Conservation (phyloP, 2,113 vertebrate genomes). For the Apistogramma diplotaenia region DNA sequence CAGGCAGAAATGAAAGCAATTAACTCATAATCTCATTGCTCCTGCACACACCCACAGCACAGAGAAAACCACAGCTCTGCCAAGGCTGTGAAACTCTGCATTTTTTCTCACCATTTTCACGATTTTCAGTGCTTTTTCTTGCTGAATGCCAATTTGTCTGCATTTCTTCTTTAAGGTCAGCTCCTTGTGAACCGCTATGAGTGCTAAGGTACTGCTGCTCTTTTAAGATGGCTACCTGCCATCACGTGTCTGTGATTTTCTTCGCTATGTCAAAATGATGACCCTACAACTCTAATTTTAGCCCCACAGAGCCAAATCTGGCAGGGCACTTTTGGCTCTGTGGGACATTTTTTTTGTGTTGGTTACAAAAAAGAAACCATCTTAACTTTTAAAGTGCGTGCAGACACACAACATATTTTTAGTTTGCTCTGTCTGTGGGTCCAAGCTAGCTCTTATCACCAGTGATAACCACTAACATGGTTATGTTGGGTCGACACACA, state of each 20-base stretch:
- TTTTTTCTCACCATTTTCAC: not conserved
- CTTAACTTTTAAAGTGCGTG: not conserved
- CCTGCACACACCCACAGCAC: not conserved
- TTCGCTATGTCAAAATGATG: not conserved
- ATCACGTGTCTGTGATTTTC: too few species aligned
- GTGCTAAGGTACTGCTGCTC: not conserved
- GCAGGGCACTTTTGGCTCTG: not conserved
- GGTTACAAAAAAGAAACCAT: too few species aligned
- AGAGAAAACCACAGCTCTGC: not conserved
- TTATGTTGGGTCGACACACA: not conserved
- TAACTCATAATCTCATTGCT: not conserved
- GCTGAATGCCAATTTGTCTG: not conserved
- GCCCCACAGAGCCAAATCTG: not conserved
- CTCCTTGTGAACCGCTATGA: not conserved
- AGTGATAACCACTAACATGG: not conserved
- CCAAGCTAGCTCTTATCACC: not conserved
- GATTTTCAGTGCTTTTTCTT: not conserved
- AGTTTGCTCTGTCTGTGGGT: not conserved
- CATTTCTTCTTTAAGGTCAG: not conserved
- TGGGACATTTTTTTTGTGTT: not conserved
- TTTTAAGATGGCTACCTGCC: not conserved
- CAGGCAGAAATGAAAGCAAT: conserved; percentile 20
- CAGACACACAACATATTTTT: not conserved
- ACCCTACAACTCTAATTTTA: not conserved
- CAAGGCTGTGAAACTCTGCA: not conserved